phyloP scores from a whole-genome alignment of 2,888 invertebrate genomes.

The Anodontia alba region DNA sequence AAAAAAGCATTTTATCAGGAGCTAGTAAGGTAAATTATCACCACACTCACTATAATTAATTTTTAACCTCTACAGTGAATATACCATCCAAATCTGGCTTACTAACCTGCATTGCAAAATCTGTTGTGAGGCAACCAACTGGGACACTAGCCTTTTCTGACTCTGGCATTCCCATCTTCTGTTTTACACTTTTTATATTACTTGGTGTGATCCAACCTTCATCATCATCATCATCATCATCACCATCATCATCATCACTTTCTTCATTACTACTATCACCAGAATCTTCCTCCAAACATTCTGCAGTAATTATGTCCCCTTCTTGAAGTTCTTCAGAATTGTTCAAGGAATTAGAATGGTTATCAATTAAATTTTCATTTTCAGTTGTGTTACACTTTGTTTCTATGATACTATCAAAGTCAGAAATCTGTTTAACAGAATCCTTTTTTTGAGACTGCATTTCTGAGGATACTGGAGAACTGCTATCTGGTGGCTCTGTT shows the following conservation, averaged over 20 bases:
- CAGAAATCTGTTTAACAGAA: too few relatives aligned
- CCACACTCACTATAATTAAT: too few relatives aligned
- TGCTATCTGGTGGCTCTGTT: too few relatives aligned
- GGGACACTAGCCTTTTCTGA: slow-evolving; percentile 75
- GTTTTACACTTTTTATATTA: slow-evolving; percentile 91
- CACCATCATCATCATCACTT: slow-evolving; percentile 81
- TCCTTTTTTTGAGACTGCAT: too few relatives aligned
- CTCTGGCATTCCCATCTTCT: slow-evolving; percentile 87
- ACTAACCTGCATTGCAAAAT: slow-evolving; percentile 97
- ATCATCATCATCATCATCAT: slow-evolving; percentile 87
- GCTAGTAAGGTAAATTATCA: too few relatives aligned
- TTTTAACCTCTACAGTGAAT: too few relatives aligned
- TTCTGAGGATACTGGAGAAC: too few relatives aligned
- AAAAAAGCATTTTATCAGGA: too few relatives aligned
- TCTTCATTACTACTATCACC: slow-evolving; percentile 62
- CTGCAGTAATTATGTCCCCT: slow-evolving; percentile 67
- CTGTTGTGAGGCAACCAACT: slow-evolving; percentile 98
- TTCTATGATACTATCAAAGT: too few relatives aligned
- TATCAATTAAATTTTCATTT: background rate
- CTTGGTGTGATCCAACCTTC: slow-evolving; percentile 93
- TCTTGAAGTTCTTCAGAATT: slow-evolving; percentile 42
- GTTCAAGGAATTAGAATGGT: background rate
- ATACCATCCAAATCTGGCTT: too few relatives aligned
- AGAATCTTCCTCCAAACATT: slow-evolving; percentile 65
- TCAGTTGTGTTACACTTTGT: too few relatives aligned